Percentiles rank a stretch among this genome's conserved stretches.
These are phyloP conservation scores for Alouatta palliata DNA, from an alignment of 2,113 vertebrate genomes.

Conservation along the genomic window DNA sequence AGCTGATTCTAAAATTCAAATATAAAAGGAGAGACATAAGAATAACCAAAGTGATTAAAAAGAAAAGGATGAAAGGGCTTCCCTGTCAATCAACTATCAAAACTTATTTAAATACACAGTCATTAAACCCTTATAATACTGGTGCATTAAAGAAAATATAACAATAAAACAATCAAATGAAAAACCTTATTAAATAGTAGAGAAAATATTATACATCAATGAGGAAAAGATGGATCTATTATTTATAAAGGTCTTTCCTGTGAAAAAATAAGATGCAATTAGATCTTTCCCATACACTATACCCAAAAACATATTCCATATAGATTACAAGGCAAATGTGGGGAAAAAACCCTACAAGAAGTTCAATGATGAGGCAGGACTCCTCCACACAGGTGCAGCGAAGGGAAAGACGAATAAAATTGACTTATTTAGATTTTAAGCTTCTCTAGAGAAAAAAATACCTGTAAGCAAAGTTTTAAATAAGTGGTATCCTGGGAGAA, in stretches of 20 bases:
- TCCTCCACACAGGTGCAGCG: not conserved
- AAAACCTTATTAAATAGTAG: not conserved
- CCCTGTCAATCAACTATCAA: not conserved
- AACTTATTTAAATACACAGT: too few relatives aligned
- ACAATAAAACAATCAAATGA: not conserved
- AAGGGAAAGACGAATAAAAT: not conserved
- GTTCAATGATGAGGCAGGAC: not conserved
- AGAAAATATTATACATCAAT: not conserved
- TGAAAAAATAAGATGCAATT: not conserved
- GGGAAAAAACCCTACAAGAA: not conserved
- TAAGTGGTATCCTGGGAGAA: not conserved
- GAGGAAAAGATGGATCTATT: not conserved
- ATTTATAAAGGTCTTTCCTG: not conserved
- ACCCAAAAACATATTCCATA: not conserved
- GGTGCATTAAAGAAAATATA: not conserved
- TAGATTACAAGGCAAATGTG: not conserved
- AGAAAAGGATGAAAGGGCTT: not conserved
- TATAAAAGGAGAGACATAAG: not conserved
- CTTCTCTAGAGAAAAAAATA: not conserved
- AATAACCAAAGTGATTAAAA: not conserved
- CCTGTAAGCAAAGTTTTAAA: not conserved
- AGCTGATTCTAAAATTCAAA: not conserved
- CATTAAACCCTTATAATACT: fast-evolving
- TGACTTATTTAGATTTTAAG: not conserved
- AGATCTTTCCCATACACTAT: not conserved